Percentiles rank a stretch among this genome's conserved stretches.
These are phyloP conservation scores for Acleris literana DNA, from an alignment of 2,888 invertebrate genomes.

Conservation along the genomic window DNA sequence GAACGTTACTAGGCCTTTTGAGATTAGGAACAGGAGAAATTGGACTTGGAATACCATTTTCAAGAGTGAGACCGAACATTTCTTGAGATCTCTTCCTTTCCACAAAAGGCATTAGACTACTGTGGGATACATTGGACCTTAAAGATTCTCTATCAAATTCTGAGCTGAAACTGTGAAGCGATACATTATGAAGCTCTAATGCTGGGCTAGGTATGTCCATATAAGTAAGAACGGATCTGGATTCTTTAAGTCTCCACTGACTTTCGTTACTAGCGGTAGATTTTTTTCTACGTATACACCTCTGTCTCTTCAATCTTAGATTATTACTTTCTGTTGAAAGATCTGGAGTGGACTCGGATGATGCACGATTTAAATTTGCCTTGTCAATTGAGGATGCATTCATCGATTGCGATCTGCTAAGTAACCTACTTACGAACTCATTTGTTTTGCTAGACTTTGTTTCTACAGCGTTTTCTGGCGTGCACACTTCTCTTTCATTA, in stretches of 20 bases:
- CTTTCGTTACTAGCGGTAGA: conserved; percentile 74
- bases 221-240: conserved; percentile 65
- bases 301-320: conserved; percentile 79
- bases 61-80: conserved; percentile 73
- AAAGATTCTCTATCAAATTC: conserved; percentile 53
- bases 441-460: conserved; percentile 44
- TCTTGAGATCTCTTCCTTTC: conserved; percentile 65
- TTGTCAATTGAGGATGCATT: conserved; percentile 53
- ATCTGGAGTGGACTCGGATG: conserved; percentile 73
- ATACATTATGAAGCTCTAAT: conserved; percentile 63
- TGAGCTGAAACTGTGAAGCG: conserved; percentile 61
- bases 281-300: conserved; percentile 82
- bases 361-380: conserved; percentile 54
- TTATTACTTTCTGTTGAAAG: conserved; percentile 62
- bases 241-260: conserved; percentile 60
- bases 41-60: conserved; percentile 81
- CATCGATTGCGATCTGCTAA: conserved; percentile 72
- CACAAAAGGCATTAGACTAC: conserved; percentile 67
- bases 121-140: conserved; percentile 70
- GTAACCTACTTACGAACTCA: conserved; percentile 53
- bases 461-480: conserved; percentile 64
- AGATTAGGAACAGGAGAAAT: conserved; percentile 73
- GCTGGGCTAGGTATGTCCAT: conserved; percentile 76
- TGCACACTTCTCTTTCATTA: conserved; percentile 79
- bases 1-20: conserved; percentile 68